These are phyloP conservation scores for Scaptomyza flava DNA, from an alignment of 2,888 invertebrate genomes.

Conservation along the genomic window DNA sequence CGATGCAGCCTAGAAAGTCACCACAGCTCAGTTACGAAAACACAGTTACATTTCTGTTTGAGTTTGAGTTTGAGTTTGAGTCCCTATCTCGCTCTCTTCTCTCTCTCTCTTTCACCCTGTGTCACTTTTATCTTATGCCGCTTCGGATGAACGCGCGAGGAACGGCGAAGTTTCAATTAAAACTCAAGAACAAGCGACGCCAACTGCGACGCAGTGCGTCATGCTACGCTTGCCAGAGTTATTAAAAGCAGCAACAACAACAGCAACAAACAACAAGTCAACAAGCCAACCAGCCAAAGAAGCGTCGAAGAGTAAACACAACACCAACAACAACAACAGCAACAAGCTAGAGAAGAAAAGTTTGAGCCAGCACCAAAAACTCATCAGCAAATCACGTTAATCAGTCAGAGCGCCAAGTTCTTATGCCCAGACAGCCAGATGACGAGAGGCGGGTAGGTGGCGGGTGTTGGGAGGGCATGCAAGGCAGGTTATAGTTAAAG, in stretches of 20 bases:
- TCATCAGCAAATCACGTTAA: conserved; percentile 71
- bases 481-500: conserved; percentile 38
- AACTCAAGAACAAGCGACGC: conserved; percentile 50
- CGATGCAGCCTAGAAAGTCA: conserved; percentile 54
- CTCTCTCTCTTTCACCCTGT: background rate
- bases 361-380: conserved; percentile 50
- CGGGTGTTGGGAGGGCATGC: background rate
- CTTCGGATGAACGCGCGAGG: conserved; percentile 60
- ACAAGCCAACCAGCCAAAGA: conserved; percentile 63
- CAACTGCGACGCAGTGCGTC: conserved; percentile 51
- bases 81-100: background rate
- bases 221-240: conserved; percentile 63
- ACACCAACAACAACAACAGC: conserved; percentile 28
- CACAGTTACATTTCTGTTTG: background rate
- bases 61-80: background rate
- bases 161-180: conserved; percentile 72
- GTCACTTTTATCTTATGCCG: conserved; percentile 28
- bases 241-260: conserved; percentile 55
- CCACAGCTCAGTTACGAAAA: background rate
- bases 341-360: conserved; percentile 24
- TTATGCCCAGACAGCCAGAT: conserved; percentile 1
- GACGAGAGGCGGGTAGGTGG: background rate
- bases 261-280: conserved; percentile 35
- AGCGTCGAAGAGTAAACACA: conserved; percentile 64
- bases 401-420: conserved; percentile 56